Percentiles rank a stretch among this genome's conserved stretches.
These are phyloP conservation scores for Dichetophora obliterata DNA, from an alignment of 2,888 invertebrate genomes.

Conservation along the genomic window DNA sequence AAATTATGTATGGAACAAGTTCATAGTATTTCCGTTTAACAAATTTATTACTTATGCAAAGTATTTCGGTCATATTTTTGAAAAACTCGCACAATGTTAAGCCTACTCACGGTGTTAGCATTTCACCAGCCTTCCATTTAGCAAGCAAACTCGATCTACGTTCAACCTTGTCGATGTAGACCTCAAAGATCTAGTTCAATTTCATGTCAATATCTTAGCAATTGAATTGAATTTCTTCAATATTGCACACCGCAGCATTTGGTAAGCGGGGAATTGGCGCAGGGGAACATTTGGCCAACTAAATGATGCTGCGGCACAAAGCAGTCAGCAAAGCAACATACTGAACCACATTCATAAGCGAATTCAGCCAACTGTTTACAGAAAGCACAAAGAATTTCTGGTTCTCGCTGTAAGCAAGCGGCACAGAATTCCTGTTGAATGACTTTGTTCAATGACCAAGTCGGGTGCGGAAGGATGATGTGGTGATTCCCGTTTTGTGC, in stretches of 20 bases:
- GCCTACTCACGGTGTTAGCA: too few species aligned
- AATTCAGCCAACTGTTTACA: not conserved
- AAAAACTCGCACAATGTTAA: too few species aligned
- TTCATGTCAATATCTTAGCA: not conserved
- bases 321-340: not conserved
- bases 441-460: not conserved
- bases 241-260: not conserved
- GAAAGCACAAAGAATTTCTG: not conserved
- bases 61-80: too few species aligned
- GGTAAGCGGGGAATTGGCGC: not conserved
- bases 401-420: not conserved
- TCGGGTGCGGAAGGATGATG: not conserved
- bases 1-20: too few species aligned
- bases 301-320: too few species aligned
- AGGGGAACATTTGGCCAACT: too few species aligned
- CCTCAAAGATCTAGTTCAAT: not conserved
- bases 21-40: too few species aligned
- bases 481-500: slow-evolving; percentile 31
- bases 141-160: not conserved
- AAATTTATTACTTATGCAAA: too few species aligned
- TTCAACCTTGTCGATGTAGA: not conserved
- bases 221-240: slow-evolving; percentile 8
- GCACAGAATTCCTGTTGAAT: slow-evolving; percentile 6
- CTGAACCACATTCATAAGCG: slow-evolving; percentile 9
- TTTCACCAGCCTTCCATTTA: too few species aligned